Base-by-base conservation (phyloP, 2,797 vertebrate genomes). In the Tarsius wallacei region DNA sequence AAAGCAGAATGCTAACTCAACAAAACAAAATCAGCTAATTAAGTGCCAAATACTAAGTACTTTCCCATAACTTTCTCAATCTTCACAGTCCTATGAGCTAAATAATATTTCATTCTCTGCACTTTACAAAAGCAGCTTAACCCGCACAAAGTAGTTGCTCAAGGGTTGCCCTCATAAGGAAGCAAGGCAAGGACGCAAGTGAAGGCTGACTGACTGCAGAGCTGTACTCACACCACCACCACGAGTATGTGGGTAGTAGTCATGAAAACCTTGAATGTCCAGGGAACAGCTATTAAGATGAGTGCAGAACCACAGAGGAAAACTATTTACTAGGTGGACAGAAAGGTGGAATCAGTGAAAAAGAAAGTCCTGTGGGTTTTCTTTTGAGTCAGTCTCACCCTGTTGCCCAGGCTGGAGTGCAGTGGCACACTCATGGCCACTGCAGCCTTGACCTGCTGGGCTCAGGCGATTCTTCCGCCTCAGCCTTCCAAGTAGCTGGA, bases 21-120 rank as follows among this genome's bases (percentile, higher is more conserved):
- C 42, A 42, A 42, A 42, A 42, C 42, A 42, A 42, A 42, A 42
- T 42, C 42, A 42, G 42, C 42, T 42, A 42, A 53, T 53, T 51
- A 84, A 88, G 24, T 63, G 47, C 7, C 77, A 86, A 55, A 26
- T 51, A 93, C 70, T 74, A 63, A 86, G 15, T 74, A 36, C 36
- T n/a, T 87, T 66, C 33, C 31, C 28, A 66, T 49, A 73, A 90
- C 71, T 53, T 90, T 73, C 85, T 96, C 47, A 61, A 33, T 78
- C 66, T 95, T 88, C 53, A 31, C 5, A 49, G 73, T 33, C 22
- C 86, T 61, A 24, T 70, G 8, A 81, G n/a, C 14, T 55, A 88
- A n/a, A 11, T 84, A 59, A 53, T 21, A 31, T 53, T 82, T 74
- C 71, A 73, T 70, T 90, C 47, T 73, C 47, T 16, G 47, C 28